These are phyloP conservation scores for Polydrusus pterygomalis DNA, from an alignment of 2,888 invertebrate genomes.

Conservation along the genomic window DNA sequence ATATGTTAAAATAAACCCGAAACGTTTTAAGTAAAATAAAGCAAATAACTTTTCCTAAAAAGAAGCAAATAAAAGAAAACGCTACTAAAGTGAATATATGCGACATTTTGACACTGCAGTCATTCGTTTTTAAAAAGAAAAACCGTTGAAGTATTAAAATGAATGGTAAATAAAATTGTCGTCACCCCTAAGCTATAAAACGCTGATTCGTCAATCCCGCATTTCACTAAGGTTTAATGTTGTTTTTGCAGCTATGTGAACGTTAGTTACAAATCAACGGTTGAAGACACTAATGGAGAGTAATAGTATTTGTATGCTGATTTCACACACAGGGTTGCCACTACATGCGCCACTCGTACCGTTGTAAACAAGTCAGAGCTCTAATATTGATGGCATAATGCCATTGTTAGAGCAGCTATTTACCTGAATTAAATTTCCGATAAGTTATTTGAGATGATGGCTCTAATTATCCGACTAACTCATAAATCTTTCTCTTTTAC, in stretches of 20 bases:
- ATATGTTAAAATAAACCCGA: too few species aligned
- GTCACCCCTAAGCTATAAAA: conserved; percentile 52
- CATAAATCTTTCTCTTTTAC: neutral
- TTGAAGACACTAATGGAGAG: conserved; percentile 70
- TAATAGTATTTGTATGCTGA: conserved; percentile 71
- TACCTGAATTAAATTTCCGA: conserved; percentile 60
- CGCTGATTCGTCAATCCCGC: conserved; percentile 59
- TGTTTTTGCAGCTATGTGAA: conserved; percentile 67
- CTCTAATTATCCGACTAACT: neutral
- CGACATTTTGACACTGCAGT: conserved; percentile 28
- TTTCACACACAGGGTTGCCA: conserved; percentile 65
- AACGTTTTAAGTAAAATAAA: too few species aligned
- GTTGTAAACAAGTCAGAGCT: conserved; percentile 63
- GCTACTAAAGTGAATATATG: conserved; percentile 17
- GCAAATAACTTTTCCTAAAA: neutral
- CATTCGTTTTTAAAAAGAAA: conserved; percentile 15
- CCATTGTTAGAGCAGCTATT: conserved; percentile 60
- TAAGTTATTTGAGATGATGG: conserved; percentile 10
- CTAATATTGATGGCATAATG: conserved; percentile 63
- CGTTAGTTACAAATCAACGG: conserved; percentile 69
- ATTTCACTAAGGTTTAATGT: conserved; percentile 64
- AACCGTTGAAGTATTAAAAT: conserved; percentile 32
- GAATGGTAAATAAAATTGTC: conserved; percentile 44
- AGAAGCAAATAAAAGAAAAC: conserved; percentile 6
- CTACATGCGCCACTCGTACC: conserved; percentile 62